A percentile compares a stretch with the other conserved stretches of the same genome.
Conservation (phyloP, 2,113 vertebrate species). For the Podarcis cretensis region DNA sequence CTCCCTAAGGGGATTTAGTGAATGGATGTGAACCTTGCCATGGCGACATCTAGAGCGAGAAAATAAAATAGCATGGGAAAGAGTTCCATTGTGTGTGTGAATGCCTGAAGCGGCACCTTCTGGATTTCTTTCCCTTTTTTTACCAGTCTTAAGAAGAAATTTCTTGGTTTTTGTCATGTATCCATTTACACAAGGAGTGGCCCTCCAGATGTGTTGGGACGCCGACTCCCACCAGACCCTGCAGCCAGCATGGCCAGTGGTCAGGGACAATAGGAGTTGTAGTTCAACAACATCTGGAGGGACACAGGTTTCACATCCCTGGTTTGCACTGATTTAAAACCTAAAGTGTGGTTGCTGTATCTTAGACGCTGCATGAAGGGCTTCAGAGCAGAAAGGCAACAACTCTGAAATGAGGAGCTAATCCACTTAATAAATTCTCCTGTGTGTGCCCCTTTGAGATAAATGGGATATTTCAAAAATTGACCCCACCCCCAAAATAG, state of each 20-base stretch:
- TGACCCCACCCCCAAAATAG: neutral
- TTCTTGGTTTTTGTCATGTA: neutral
- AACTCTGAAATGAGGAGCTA: too few species aligned
- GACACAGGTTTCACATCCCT: too few species aligned
- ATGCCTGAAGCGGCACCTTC: neutral
- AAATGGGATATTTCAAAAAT: neutral
- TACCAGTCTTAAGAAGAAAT: neutral
- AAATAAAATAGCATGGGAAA: neutral
- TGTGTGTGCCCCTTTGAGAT: neutral
- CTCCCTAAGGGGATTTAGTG: too few species aligned
- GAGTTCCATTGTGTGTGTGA: neutral
- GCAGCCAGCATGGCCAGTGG: too few species aligned
- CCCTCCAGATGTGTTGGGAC: neutral
- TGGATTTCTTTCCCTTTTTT: neutral
- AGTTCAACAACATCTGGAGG: too few species aligned
- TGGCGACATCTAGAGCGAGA: slow-evolving; percentile 5
- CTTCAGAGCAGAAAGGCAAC: too few species aligned
- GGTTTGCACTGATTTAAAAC: too few species aligned
- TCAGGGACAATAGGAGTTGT: too few species aligned
- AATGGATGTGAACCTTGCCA: neutral
- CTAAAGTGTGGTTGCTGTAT: neutral
- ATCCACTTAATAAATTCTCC: too few species aligned
- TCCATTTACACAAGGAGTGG: neutral
- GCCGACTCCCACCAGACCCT: neutral
- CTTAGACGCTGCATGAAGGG: neutral